Conservation (phyloP, 2,797 vertebrate species). For the Tolypeutes matacus region DNA sequence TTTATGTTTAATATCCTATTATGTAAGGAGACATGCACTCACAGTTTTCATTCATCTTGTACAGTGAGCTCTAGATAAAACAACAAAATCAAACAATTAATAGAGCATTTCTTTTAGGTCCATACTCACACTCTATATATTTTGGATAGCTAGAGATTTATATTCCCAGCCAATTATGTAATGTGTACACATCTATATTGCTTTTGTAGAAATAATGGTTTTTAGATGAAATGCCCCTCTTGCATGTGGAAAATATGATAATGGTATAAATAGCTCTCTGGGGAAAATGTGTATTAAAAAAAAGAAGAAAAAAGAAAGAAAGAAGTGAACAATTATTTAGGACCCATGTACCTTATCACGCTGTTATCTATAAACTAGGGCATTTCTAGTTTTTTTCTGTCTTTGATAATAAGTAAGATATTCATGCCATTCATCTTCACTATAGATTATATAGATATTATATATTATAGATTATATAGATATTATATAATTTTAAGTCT, state of each 20-base stretch:
- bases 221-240: constrained; percentile 8
- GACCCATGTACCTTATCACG: background rate
- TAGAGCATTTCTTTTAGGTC: background rate
- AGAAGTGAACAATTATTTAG: background rate
- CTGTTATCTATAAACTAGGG: background rate
- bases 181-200: background rate
- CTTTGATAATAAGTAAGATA: background rate
- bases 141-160: background rate
- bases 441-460: too few species aligned
- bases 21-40: too few species aligned
- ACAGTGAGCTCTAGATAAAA: background rate
- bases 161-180: background rate
- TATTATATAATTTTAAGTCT: background rate
- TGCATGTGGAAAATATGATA: background rate
- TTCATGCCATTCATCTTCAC: background rate
- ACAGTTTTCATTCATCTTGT: background rate
- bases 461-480: too few species aligned
- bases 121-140: background rate
- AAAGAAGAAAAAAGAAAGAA: background rate
- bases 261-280: background rate
- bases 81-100: background rate
- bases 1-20: background rate
- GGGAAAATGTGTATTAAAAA: background rate
- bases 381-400: background rate
- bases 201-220: background rate